These are phyloP conservation scores for Ataeniobius toweri DNA, from an alignment of 2,797 vertebrate genomes.

Conservation along the genomic window DNA sequence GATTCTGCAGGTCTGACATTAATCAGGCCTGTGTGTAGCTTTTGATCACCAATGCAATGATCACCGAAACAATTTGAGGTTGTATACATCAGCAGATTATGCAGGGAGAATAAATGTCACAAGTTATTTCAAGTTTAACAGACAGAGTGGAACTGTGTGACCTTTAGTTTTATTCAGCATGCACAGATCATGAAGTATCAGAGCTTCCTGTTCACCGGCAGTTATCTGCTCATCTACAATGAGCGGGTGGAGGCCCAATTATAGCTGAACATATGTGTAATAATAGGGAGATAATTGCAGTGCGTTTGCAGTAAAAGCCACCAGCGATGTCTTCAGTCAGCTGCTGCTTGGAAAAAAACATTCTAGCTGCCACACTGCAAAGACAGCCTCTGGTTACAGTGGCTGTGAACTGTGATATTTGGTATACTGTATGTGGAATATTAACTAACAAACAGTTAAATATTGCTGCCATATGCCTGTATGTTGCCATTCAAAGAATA, in stretches of 20 bases:
- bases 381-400: conserved; percentile 14
- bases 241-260: conserved; percentile 71
- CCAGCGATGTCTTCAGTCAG: conserved; percentile 64
- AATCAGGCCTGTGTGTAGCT: no score
- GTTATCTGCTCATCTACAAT: conserved; percentile 51
- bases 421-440: conserved; percentile 7
- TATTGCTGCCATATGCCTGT: conserved; percentile 15
- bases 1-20: no score
- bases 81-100: neutral
- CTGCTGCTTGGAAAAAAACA: conserved; percentile 55
- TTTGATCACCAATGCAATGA: no score
- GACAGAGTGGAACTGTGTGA: conserved; percentile 7
- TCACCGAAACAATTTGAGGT: no score
- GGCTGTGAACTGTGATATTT: conserved; percentile 18
- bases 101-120: neutral
- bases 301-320: conserved; percentile 64
- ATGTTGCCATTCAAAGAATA: conserved; percentile 44
- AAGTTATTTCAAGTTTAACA: neutral
- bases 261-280: conserved; percentile 69
- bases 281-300: conserved; percentile 80
- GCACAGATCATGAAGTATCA: conserved; percentile 36
- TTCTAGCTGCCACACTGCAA: conserved; percentile 10
- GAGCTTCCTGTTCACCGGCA: conserved; percentile 35
- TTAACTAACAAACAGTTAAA: conserved; percentile 24
- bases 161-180: conserved; percentile 32